phyloP scores from a whole-genome alignment of 92 coral and sea anemone genomes.

The Galaxea fascicularis region DNA sequence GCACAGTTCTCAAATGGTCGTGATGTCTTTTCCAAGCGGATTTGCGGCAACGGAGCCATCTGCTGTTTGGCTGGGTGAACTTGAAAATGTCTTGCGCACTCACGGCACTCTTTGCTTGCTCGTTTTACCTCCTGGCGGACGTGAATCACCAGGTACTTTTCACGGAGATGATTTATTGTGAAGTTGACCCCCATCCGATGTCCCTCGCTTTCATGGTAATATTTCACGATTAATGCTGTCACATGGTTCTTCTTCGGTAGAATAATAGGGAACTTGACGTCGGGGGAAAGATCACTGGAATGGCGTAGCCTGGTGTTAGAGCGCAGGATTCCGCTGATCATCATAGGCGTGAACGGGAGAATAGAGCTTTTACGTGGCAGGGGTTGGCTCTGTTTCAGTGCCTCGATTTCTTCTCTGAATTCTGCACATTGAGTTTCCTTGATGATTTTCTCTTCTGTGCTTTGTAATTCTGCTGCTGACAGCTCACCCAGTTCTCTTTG shows the following conservation, averaged over 20 bases:
- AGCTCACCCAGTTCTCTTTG: too few species aligned
- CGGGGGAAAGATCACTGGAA: constrained; percentile 36
- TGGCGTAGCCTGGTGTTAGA: constrained; percentile 49
- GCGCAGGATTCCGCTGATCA: constrained; percentile 42
- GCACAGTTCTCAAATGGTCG: constrained; percentile 65
- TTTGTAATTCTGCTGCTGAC: constrained; percentile 31
- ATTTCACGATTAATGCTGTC: constrained; percentile 27
- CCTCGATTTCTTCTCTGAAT: constrained; percentile 41
- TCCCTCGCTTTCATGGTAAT: constrained; percentile 57
- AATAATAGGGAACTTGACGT: constrained; percentile 50
- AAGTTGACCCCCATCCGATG: constrained; percentile 71
- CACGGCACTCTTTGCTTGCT: constrained; percentile 24
- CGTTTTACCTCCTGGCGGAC: constrained; percentile 39
- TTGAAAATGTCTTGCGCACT: too few species aligned
- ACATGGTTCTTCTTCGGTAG: constrained; percentile 43
- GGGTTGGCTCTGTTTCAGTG: background rate
- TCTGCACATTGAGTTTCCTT: background rate
- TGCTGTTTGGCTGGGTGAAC: constrained; percentile 52
- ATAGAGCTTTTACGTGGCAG: constrained; percentile 12
- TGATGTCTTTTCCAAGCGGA: constrained; percentile 52
- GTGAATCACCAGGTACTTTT: constrained; percentile 50
- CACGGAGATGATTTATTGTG: constrained; percentile 59
- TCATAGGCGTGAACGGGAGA: constrained; percentile 21
- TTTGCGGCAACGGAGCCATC: constrained; percentile 63
- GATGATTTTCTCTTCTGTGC: background rate